Conservation (phyloP, 2,797 vertebrate genomes). For the Oreonectes daqikongensis region DNA sequence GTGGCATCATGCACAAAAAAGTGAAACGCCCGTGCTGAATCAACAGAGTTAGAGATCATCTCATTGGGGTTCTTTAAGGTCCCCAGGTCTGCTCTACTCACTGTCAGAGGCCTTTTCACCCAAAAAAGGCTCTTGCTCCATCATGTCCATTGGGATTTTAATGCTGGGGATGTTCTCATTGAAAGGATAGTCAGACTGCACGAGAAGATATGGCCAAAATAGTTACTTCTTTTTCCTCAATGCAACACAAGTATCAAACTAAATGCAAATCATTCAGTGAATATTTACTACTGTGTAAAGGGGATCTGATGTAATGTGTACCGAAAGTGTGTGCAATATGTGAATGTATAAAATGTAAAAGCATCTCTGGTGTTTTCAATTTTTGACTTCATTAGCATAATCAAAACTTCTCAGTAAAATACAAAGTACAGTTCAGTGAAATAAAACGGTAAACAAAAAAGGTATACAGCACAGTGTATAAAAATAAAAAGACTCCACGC, state of each 20-base stretch:
- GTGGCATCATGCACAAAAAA: constrained; percentile 38
- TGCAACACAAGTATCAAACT: background rate
- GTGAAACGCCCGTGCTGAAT: constrained; percentile 19
- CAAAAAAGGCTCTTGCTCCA: constrained; percentile 99
- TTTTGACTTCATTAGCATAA: background rate
- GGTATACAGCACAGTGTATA: no score
- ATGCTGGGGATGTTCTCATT: constrained; percentile 96
- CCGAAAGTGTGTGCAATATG: background rate
- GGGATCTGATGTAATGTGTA: background rate
- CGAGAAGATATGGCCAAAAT: constrained; percentile 67
- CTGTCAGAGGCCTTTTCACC: constrained; percentile 93
- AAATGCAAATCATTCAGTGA: background rate
- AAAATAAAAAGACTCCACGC: no score
- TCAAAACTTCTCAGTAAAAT: background rate
- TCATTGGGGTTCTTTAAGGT: constrained; percentile 13
- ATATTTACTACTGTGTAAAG: background rate
- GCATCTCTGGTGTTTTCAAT: background rate
- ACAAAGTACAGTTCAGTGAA: no score
- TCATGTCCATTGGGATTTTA: constrained; percentile 99
- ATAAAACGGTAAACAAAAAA: no score
- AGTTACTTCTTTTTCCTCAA: background rate
- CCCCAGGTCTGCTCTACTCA: constrained; percentile 85
- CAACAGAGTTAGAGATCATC: constrained; percentile 7
- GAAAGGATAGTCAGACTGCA: constrained; percentile 97
- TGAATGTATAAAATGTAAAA: background rate